Percentiles rank a stretch among this genome's conserved stretches.
These are phyloP conservation scores for Pandemis heparana DNA, from an alignment of 2,888 invertebrate species.

Conservation along the genomic window DNA sequence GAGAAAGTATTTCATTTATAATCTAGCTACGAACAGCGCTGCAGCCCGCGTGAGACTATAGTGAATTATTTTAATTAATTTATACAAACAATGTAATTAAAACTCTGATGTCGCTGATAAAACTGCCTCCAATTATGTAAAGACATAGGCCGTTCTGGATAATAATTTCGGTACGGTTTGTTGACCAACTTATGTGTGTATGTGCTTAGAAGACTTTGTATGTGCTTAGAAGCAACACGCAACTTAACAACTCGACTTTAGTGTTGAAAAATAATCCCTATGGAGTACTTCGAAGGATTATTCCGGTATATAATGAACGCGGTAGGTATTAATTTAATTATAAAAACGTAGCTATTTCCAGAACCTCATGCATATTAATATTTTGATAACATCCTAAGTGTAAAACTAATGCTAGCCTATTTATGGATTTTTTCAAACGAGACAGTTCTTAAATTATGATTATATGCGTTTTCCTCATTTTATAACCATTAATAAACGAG, in stretches of 20 bases:
- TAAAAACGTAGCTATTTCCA: background rate
- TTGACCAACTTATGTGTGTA: slow-evolving; percentile 38
- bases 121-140: slow-evolving; percentile 36
- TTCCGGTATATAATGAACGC: background rate
- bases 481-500: too few relatives aligned
- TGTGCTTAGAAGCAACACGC: background rate
- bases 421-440: background rate
- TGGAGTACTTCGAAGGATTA: background rate
- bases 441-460: background rate
- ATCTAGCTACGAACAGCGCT: slow-evolving; percentile 9
- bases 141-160: slow-evolving; percentile 37
- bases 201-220: background rate
- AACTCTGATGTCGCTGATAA: slow-evolving; percentile 39
- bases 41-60: slow-evolving; percentile 14
- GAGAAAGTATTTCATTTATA: slow-evolving; percentile 18
- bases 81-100: slow-evolving; percentile 43
- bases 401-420: background rate
- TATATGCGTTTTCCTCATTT: background rate
- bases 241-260: background rate
- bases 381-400: background rate
- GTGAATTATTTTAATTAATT: slow-evolving; percentile 37
- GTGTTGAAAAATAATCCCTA: background rate
- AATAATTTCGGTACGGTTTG: slow-evolving; percentile 36
- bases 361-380: background rate
- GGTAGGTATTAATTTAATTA: background rate